These are phyloP conservation scores for Caenorhabditis parvicauda DNA, from an alignment of 2,888 invertebrate genomes.

Conservation along the genomic window DNA sequence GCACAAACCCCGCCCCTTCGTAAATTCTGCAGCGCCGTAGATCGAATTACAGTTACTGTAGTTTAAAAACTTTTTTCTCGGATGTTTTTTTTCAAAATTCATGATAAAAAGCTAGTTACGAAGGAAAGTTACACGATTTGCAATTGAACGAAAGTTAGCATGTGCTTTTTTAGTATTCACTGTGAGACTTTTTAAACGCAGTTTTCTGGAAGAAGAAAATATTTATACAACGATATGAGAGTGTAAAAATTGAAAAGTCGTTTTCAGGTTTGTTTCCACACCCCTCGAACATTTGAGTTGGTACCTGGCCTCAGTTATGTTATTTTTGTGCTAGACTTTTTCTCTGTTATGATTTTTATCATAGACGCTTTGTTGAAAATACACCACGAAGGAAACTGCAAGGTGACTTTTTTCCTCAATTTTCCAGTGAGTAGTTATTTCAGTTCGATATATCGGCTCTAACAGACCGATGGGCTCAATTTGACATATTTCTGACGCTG, in stretches of 20 bases:
- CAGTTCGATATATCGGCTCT: slow-evolving; percentile 31
- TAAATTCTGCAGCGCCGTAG: too few species aligned
- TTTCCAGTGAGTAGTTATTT: slow-evolving; percentile 1
- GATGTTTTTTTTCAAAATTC: too few species aligned
- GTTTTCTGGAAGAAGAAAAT: neutral
- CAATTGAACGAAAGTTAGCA: too few species aligned
- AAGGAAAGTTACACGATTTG: too few species aligned
- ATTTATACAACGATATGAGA: neutral
- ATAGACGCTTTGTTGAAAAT: slow-evolving; percentile 98
- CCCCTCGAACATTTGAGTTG: slow-evolving; percentile 89
- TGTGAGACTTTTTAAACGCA: too few species aligned
- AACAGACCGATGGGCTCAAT: slow-evolving; percentile 92
- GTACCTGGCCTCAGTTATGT: slow-evolving; percentile 80
- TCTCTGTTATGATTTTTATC: slow-evolving; percentile 87
- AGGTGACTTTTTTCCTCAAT: slow-evolving; percentile 68
- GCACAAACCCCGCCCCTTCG: too few species aligned
- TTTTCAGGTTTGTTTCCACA: slow-evolving; percentile 81
- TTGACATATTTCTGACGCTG: slow-evolving; percentile 95
- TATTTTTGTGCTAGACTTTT: slow-evolving; percentile 79
- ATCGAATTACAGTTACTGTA: too few species aligned
- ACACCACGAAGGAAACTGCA: slow-evolving; percentile 87
- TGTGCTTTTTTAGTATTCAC: too few species aligned
- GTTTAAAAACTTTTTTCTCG: too few species aligned
- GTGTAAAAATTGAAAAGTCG: neutral
- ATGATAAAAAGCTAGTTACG: too few species aligned